phyloP scores from a whole-genome alignment of 2,888 invertebrate species.

The Eustalomyia histrio region DNA sequence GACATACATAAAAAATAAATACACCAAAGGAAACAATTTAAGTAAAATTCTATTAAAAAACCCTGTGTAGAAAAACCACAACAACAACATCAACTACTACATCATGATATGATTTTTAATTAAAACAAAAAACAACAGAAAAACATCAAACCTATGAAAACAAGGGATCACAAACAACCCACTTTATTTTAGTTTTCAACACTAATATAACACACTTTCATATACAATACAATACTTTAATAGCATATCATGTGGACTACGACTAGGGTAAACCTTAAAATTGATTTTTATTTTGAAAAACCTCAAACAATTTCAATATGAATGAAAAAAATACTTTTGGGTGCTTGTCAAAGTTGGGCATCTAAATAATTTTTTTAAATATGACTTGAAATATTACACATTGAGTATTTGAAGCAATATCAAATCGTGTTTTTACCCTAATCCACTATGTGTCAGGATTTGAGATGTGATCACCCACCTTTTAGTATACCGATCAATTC shows the following conservation, averaged over 20 bases:
- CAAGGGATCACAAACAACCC: not conserved
- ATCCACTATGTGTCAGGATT: no score
- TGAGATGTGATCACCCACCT: no score
- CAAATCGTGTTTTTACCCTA: not conserved
- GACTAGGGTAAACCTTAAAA: no score
- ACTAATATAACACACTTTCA: not conserved
- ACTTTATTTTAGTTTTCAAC: not conserved
- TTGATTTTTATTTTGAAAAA: no score
- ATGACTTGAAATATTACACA: no score
- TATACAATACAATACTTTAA: not conserved
- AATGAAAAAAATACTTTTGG: no score
- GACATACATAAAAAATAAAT: slow-evolving; percentile 16
- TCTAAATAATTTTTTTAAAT: no score
- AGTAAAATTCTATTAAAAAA: slow-evolving; percentile 19
- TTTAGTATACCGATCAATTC: no score
- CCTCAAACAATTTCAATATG: no score
- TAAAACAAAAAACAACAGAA: slow-evolving; percentile 3
- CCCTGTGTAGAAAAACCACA: slow-evolving; percentile 1
- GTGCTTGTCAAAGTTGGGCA: no score
- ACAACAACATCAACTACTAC: not conserved
- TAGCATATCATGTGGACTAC: not conserved
- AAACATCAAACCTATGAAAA: slow-evolving; percentile 1
- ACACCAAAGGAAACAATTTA: slow-evolving; percentile 37
- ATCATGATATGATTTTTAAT: slow-evolving; percentile 38
- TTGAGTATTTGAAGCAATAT: no score